These are phyloP conservation scores for Digitonthophagus gazella DNA, from an alignment of 2,888 invertebrate species.

Conservation along the genomic window DNA sequence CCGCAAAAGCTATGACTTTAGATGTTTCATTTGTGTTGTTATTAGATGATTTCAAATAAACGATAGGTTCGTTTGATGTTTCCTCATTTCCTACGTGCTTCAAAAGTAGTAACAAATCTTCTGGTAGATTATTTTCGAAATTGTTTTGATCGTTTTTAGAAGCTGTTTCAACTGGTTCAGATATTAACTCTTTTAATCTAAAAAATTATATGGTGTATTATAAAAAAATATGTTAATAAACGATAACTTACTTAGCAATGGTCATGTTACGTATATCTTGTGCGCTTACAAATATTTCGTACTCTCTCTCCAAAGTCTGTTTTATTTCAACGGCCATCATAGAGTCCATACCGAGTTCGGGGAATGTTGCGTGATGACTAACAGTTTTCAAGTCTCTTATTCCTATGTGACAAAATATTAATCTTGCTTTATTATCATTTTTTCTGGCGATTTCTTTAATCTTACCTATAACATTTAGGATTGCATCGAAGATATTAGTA, in stretches of 20 bases:
- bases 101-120: conserved; percentile 59
- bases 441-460: no score
- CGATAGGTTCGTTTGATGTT: conserved; percentile 39
- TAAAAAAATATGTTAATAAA: not conserved
- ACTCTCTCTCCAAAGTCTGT: conserved; percentile 85
- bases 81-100: conserved; percentile 64
- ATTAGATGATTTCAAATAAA: conserved; percentile 8
- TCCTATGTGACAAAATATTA: conserved; percentile 44
- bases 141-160: not conserved
- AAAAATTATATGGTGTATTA: not conserved
- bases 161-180: conserved; percentile 30
- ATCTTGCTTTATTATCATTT: not conserved
- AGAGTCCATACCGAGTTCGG: conserved; percentile 95
- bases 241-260: conserved; percentile 58
- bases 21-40: conserved; percentile 15
- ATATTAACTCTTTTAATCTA: conserved; percentile 1
- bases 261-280: conserved; percentile 83
- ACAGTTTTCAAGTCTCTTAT: conserved; percentile 68
- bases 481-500: no score
- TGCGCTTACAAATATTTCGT: conserved; percentile 80
- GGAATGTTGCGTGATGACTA: conserved; percentile 70
- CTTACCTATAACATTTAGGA: no score
- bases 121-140: conserved; percentile 2
- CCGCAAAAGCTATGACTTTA: conserved; percentile 61
- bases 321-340: conserved; percentile 97